phyloP scores from a whole-genome alignment of 2,888 invertebrate genomes.

The Watsonalla binaria region DNA sequence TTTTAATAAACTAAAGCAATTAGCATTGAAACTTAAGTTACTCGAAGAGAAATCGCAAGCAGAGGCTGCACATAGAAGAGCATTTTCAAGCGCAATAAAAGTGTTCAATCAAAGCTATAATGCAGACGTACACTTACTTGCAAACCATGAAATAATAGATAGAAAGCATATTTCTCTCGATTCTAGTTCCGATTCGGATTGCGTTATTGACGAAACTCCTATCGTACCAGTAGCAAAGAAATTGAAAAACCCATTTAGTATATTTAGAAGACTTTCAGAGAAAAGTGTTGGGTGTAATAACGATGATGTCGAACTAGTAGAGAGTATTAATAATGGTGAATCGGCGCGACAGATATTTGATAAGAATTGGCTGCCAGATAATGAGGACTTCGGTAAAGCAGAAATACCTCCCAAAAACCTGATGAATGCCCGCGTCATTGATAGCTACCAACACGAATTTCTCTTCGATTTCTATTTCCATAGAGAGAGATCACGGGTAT shows the following conservation, averaged over 20 bases:
- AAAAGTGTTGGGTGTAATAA: slow-evolving; percentile 13
- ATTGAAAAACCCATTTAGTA: slow-evolving; percentile 59
- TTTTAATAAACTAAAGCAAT: slow-evolving; percentile 37
- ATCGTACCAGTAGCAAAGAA: slow-evolving; percentile 35
- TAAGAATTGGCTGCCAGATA: slow-evolving; percentile 48
- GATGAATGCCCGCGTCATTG: slow-evolving; percentile 24
- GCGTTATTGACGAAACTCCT: slow-evolving; percentile 33
- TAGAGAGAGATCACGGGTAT: slow-evolving; percentile 35
- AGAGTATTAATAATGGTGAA: slow-evolving; percentile 20
- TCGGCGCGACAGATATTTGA: slow-evolving; percentile 27
- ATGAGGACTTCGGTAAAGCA: slow-evolving; percentile 55
- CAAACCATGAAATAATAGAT: slow-evolving; percentile 44
- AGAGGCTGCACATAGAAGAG: slow-evolving; percentile 47
- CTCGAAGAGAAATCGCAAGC: slow-evolving; percentile 38
- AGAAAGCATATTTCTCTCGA: slow-evolving; percentile 46
- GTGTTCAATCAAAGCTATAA: slow-evolving; percentile 58
- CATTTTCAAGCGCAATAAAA: slow-evolving; percentile 53
- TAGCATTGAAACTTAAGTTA: slow-evolving; percentile 45
- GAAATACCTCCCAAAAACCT: slow-evolving; percentile 34
- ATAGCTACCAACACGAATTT: slow-evolving; percentile 40
- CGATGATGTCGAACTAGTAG: slow-evolving; percentile 5
- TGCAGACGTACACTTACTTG: slow-evolving; percentile 50
- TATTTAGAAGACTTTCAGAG: slow-evolving; percentile 48
- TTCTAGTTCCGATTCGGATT: slow-evolving; percentile 57
- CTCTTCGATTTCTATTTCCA: slow-evolving; percentile 37